Percentiles rank a stretch among this genome's conserved stretches.
Evolutionary conservation across 2,888 invertebrate genomes (phyloP).

Genomic region (Sinhomidia bicolor): DNA sequence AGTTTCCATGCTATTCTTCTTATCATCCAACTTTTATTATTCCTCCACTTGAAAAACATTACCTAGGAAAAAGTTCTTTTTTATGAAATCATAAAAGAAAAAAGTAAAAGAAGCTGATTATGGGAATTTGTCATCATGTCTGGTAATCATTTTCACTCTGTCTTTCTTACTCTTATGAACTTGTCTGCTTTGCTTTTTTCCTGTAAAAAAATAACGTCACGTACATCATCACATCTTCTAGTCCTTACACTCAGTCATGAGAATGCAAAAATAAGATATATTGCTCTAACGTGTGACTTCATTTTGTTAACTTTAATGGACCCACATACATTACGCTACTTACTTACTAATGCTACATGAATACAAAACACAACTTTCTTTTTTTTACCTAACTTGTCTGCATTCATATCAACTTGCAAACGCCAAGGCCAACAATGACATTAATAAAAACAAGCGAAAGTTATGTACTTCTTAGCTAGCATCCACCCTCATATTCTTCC

Average conservation of each 20-base stretch:
- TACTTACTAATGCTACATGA: too few relatives aligned
- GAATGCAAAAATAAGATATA: not conserved
- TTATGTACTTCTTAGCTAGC: too few relatives aligned
- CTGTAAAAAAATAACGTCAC: too few relatives aligned
- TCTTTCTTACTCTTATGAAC: conserved; percentile 23
- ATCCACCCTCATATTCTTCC: not conserved
- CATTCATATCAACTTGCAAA: not conserved
- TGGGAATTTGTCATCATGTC: conserved; percentile 53
- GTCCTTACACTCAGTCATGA: not conserved
- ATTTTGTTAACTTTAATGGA: not conserved
- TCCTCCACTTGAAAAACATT: not conserved
- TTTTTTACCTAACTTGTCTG: not conserved
- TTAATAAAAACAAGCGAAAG: not conserved
- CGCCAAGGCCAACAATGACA: not conserved
- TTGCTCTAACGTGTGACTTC: not conserved
- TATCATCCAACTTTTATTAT: not conserved
- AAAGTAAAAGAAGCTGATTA: conserved; percentile 55
- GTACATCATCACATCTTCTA: not conserved
- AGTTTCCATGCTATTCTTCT: not conserved
- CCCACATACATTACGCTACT: too few relatives aligned
- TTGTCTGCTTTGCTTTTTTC: not conserved
- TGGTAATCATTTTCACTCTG: not conserved
- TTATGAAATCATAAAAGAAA: not conserved
- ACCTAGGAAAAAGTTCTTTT: conserved; percentile 17
- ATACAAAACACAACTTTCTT: not conserved